These are phyloP conservation scores for Habropoda laboriosa DNA, from an alignment of 1,140 invertebrate species.

Conservation along the genomic window DNA sequence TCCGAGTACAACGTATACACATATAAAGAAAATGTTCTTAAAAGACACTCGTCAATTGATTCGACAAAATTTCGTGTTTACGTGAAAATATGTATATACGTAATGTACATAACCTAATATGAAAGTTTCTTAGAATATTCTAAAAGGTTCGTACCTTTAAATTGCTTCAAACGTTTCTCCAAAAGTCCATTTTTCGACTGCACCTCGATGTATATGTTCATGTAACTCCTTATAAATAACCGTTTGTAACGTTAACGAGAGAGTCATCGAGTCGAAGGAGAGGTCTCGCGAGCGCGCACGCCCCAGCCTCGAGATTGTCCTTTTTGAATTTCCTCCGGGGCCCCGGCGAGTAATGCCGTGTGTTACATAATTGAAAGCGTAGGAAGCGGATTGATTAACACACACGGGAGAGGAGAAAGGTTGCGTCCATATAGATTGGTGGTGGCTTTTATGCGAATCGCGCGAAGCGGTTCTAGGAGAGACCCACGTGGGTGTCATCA, in stretches of 20 bases:
- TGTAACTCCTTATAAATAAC: too few species aligned
- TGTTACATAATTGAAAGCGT: conserved; percentile 81
- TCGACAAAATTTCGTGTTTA: too few species aligned
- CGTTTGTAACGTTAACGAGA: conserved; percentile 5
- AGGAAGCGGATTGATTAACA: conserved; percentile 83
- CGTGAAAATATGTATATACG: too few species aligned
- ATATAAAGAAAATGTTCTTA: too few species aligned
- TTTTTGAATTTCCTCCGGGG: conserved; percentile 55
- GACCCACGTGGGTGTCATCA: conserved; percentile 69
- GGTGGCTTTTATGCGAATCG: conserved; percentile 80
- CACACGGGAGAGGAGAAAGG: conserved; percentile 81
- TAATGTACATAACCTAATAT: too few species aligned
- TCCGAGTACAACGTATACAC: too few species aligned
- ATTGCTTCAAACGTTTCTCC: too few species aligned
- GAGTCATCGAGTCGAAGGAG: conserved; percentile 6
- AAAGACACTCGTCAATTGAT: too few species aligned
- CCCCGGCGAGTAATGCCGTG: conserved; percentile 55
- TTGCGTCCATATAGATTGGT: conserved; percentile 79
- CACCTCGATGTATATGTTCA: too few species aligned
- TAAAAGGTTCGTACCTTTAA: too few species aligned
- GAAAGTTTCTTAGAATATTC: too few species aligned
- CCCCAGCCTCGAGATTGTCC: conserved; percentile 13
- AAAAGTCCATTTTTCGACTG: too few species aligned
- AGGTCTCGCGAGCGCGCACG: not conserved
- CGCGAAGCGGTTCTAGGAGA: conserved; percentile 34